Evolutionary conservation across 53 echinoderm and acorn worm species (phyloP).

Genomic region (Holothuria scabra): DNA sequence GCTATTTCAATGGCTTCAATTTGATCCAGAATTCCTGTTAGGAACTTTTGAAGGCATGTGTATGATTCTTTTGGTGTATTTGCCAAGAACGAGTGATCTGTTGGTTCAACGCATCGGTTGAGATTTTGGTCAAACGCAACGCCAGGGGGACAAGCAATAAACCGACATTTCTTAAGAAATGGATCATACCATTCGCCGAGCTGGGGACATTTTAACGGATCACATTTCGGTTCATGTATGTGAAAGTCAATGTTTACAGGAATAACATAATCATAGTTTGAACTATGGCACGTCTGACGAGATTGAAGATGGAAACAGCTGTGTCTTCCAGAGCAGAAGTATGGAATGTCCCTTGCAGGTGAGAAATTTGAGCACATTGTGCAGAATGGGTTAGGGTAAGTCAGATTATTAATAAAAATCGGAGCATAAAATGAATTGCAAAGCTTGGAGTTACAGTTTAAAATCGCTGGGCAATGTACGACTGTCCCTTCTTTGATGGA

Average conservation of each 20-base stretch:
- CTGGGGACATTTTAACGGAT: not conserved
- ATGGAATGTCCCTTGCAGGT: no score
- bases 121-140: no score
- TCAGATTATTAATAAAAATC: not conserved
- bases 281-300: not conserved
- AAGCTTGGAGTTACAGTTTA: not conserved
- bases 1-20: no score
- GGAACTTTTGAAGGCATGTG: no score
- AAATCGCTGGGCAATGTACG: no score
- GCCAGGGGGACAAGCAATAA: not conserved
- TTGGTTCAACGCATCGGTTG: no score
- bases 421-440: conserved; percentile 8
- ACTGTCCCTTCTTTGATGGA: no score
- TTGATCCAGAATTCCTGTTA: no score
- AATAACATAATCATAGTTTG: not conserved
- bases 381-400: not conserved
- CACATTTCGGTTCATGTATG: not conserved
- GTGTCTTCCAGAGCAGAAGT: no score
- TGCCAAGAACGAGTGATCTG: no score
- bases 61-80: no score
- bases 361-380: no score
- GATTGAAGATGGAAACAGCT: not conserved
- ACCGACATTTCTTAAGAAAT: not conserved
- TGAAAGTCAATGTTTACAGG: not conserved
- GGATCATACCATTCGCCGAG: conserved; percentile 11